A percentile compares a stretch with the other conserved stretches of the same genome.
These are phyloP conservation scores for Erithacus rubecula DNA, from an alignment of 2,797 vertebrate species.

Conservation along the genomic window DNA sequence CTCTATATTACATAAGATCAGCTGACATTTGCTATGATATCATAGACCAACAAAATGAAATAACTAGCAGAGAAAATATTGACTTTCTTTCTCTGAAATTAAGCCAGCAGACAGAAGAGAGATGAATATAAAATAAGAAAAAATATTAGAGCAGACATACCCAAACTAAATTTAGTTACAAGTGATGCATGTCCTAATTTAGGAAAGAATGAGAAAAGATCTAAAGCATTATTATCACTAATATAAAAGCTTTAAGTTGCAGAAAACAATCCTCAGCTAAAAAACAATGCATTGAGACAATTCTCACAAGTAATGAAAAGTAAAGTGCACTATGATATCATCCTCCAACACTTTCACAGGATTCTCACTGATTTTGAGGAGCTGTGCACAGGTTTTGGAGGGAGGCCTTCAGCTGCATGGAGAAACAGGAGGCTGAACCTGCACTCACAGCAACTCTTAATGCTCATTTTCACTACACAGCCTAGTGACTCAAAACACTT, in stretches of 20 bases:
- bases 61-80: slow-evolving; percentile 56
- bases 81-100: slow-evolving; percentile 45
- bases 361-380: not conserved
- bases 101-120: slow-evolving; percentile 56
- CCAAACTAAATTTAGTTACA: slow-evolving; percentile 40
- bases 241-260: not conserved
- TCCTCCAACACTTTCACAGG: not conserved
- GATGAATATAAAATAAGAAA: slow-evolving; percentile 45
- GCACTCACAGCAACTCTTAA: not conserved
- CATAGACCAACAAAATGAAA: slow-evolving; percentile 44
- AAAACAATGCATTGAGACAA: not conserved
- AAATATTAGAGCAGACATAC: slow-evolving; percentile 1
- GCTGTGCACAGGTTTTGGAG: not conserved
- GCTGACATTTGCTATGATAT: slow-evolving; percentile 56
- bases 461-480: not conserved
- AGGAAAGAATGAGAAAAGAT: not conserved
- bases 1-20: slow-evolving; percentile 23
- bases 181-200: slow-evolving; percentile 8
- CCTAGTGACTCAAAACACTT: not conserved
- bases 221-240: not conserved
- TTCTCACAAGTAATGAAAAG: not conserved
- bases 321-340: not conserved
- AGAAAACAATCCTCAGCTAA: not conserved
- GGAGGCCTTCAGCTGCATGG: not conserved
- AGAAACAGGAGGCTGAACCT: not conserved